Conservation (phyloP, 2,113 vertebrate genomes). For the Corythaixoides concolor region DNA sequence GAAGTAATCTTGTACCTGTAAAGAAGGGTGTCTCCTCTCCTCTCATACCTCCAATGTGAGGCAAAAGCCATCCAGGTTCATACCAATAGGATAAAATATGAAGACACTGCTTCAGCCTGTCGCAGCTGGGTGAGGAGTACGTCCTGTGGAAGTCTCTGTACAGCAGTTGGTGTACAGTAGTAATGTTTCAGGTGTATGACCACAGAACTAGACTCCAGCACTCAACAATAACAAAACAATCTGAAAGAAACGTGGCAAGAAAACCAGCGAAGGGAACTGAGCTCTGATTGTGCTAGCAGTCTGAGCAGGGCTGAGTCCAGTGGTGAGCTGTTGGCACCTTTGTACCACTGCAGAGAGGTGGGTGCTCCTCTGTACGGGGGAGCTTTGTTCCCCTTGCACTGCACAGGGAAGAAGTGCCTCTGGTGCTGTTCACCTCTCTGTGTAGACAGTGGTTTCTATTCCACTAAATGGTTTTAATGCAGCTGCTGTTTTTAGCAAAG, state of each 20-base stretch:
- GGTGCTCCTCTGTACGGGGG: fast-evolving
- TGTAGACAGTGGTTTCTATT: neutral
- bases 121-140: fast-evolving
- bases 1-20: neutral
- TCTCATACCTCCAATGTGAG: neutral
- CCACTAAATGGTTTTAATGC: neutral
- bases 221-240: neutral
- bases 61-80: neutral
- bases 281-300: neutral
- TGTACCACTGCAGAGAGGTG: fast-evolving
- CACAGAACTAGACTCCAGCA: neutral
- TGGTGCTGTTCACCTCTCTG: neutral
- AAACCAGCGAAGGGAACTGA: neutral
- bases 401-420: fast-evolving
- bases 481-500: neutral
- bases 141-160: neutral
- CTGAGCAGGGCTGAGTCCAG: neutral
- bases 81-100: fast-evolving
- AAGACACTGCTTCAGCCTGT: fast-evolving
- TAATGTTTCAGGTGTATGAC: no score
- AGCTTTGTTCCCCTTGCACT: neutral
- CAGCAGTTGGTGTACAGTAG: fast-evolving
- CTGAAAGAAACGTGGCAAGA: fast-evolving
- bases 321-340: neutral
- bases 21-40: neutral